phyloP scores from a whole-genome alignment of 2,797 vertebrate genomes.

The Pagetopsis macropterus region DNA sequence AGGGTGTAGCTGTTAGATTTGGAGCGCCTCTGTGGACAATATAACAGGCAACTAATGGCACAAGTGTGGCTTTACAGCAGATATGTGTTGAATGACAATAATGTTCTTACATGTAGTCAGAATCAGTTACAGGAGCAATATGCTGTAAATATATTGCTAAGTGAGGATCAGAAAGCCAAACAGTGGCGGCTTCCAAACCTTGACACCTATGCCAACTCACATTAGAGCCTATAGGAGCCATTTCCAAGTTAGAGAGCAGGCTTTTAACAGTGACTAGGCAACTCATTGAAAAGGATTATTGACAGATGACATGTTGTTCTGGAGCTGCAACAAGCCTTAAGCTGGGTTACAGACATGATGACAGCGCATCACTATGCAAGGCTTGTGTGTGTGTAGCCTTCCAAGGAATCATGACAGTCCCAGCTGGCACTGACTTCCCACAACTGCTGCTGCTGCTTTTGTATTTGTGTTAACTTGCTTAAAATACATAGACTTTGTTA shows the following conservation, averaged over 20 bases:
- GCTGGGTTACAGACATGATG: conserved; percentile 5
- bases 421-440: conserved; percentile 1
- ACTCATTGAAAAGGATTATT: conserved; percentile 31
- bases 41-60: conserved; percentile 9
- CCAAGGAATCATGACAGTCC: conserved; percentile 10
- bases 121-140: conserved; percentile 22
- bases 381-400: background rate
- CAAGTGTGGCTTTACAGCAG: conserved; percentile 27
- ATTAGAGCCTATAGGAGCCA: conserved; percentile 3
- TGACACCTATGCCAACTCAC: conserved; percentile 4
- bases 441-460: conserved; percentile 3
- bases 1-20: conserved; percentile 26
- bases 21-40: conserved; percentile 23
- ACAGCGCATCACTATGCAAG: background rate
- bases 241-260: conserved; percentile 15
- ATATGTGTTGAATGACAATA: conserved; percentile 23
- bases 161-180: conserved; percentile 23
- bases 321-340: conserved; percentile 20
- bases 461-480: conserved; percentile 19
- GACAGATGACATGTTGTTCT: conserved; percentile 47
- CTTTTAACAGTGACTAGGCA: conserved; percentile 39
- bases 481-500: conserved; percentile 41
- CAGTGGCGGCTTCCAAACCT: conserved; percentile 12
- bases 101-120: conserved; percentile 34
- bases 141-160: conserved; percentile 13